Percentiles rank a stretch among this genome's conserved stretches.
Conservation (phyloP, 2,888 invertebrate genomes). For the Itoplectis maculator region DNA sequence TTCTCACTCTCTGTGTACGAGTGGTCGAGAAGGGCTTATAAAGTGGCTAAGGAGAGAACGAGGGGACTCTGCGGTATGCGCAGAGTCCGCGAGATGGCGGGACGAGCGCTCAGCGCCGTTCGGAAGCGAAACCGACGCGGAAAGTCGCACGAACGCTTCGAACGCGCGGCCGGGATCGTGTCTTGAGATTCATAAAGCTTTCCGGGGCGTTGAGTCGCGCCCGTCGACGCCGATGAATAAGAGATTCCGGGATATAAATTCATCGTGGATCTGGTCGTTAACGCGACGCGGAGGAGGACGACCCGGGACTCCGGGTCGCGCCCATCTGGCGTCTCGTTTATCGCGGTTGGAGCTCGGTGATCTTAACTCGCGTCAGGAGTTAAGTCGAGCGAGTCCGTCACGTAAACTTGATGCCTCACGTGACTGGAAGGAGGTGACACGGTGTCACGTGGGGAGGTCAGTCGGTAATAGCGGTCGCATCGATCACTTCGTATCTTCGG, state of each 20-base stretch:
- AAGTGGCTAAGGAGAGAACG: slow-evolving; percentile 33
- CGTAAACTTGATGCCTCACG: background rate
- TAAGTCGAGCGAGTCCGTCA: background rate
- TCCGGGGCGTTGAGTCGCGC: slow-evolving; percentile 7
- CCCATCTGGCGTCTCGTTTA: background rate
- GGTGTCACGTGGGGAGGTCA: too few species aligned
- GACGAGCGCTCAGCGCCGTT: slow-evolving; percentile 53
- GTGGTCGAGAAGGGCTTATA: slow-evolving; percentile 23
- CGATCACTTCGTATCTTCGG: too few species aligned
- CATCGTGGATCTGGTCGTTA: slow-evolving; percentile 51
- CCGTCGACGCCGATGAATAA: slow-evolving; percentile 3
- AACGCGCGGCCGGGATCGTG: slow-evolving; percentile 71
- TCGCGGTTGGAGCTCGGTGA: background rate
- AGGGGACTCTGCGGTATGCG: background rate
- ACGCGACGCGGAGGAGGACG: slow-evolving; percentile 40
- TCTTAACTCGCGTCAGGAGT: background rate
- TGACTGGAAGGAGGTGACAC: background rate
- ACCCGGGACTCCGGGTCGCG: background rate
- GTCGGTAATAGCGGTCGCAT: too few species aligned
- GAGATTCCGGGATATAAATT: slow-evolving; percentile 26
- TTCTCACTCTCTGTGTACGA: slow-evolving; percentile 39
- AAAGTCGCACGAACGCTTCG: slow-evolving; percentile 64
- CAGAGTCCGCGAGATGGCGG: slow-evolving; percentile 32
- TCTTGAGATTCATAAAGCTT: slow-evolving; percentile 43
- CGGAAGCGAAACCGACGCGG: too few species aligned